These are phyloP conservation scores for Catocala nupta DNA, from an alignment of 2,888 invertebrate genomes.

Conservation along the genomic window DNA sequence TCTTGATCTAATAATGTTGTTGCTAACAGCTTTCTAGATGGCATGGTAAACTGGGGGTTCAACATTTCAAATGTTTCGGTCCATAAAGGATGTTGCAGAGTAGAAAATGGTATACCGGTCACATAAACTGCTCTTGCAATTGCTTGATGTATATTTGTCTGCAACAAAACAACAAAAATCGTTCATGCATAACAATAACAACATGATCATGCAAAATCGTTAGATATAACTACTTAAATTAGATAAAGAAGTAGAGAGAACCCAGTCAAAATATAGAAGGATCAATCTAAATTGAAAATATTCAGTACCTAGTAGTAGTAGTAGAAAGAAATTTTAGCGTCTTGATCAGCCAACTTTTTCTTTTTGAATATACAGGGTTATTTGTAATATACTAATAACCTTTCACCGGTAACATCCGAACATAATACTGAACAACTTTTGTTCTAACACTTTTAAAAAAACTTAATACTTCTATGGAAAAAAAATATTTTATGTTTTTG, in stretches of 20 bases:
- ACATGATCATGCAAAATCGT: background rate
- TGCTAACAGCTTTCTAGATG: conserved; percentile 2
- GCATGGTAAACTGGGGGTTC: background rate
- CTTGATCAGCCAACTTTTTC: too few relatives aligned
- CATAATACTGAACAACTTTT: too few relatives aligned
- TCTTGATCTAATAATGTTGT: conserved; percentile 3
- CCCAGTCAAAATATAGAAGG: too few relatives aligned
- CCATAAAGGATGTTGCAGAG: conserved; percentile 2
- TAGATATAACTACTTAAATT: background rate
- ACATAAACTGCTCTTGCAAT: conserved; percentile 1
- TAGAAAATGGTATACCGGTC: conserved; percentile 1
- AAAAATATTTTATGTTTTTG: too few relatives aligned
- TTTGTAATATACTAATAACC: too few relatives aligned
- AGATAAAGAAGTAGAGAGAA: background rate
- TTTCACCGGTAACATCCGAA: too few relatives aligned
- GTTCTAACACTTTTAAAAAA: too few relatives aligned
- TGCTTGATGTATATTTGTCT: conserved; percentile 12
- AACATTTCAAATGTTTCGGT: background rate
- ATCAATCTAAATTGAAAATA: too few relatives aligned
- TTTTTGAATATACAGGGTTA: too few relatives aligned
- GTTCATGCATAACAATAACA: background rate
- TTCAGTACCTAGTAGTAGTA: too few relatives aligned
- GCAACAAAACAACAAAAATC: conserved; percentile 13
- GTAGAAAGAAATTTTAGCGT: too few relatives aligned
- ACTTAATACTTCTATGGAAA: too few relatives aligned